Conservation (phyloP, 2,797 vertebrate species). For the Chaetophractus vellerosus region DNA sequence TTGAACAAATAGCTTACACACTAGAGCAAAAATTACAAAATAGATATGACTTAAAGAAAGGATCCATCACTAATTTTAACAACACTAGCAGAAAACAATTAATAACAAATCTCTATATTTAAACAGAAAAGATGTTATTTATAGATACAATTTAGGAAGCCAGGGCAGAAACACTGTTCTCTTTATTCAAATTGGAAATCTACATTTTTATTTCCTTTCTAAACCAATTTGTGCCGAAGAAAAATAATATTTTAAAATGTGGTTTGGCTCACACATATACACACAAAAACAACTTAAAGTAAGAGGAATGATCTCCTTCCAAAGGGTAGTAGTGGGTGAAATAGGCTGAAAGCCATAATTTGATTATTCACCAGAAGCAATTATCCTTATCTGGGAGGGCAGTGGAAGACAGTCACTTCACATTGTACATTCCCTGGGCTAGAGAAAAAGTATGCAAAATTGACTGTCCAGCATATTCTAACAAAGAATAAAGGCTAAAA, state of each 20-base stretch:
- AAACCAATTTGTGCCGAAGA: slow-evolving; percentile 74
- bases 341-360: slow-evolving; percentile 74
- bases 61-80: slow-evolving; percentile 37
- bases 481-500: slow-evolving; percentile 71
- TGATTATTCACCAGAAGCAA: slow-evolving; percentile 84
- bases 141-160: slow-evolving; percentile 65
- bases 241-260: slow-evolving; percentile 61
- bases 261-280: slow-evolving; percentile 18
- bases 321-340: slow-evolving; percentile 75
- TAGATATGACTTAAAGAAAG: slow-evolving; percentile 65
- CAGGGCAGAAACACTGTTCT: slow-evolving; percentile 80
- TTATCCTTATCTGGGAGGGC: slow-evolving; percentile 78
- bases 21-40: slow-evolving; percentile 62
- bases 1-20: slow-evolving; percentile 40
- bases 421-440: slow-evolving; percentile 49
- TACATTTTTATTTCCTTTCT: slow-evolving; percentile 65
- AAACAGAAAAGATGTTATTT: slow-evolving; percentile 74
- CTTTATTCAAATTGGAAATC: slow-evolving; percentile 68
- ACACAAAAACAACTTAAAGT: slow-evolving; percentile 78
- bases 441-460: slow-evolving; percentile 30
- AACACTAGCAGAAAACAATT: slow-evolving; percentile 74
- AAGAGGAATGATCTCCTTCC: slow-evolving; percentile 79
- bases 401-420: slow-evolving; percentile 50
- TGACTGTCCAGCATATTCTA: slow-evolving; percentile 64
- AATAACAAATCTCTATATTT: slow-evolving; percentile 64